Base-by-base conservation (phyloP, 2,888 invertebrate genomes). In the Macaria notata region DNA sequence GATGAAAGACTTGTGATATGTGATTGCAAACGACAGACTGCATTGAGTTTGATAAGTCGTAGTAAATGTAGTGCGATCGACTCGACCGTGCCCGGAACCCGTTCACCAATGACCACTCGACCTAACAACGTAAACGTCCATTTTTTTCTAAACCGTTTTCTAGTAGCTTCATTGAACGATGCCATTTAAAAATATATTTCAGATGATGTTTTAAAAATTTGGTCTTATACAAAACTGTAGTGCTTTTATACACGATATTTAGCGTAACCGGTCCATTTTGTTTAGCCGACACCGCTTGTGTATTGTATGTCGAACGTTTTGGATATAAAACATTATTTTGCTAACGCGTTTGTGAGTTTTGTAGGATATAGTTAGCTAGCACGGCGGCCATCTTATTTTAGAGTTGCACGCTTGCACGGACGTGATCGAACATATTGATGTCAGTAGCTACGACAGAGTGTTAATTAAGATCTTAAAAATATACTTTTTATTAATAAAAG, bases 121-220 rank as follows among this genome's bases (percentile, higher is more conserved):
- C 90, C 89, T 89, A 88, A 88, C 78, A 89, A 88, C 86, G 81
- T 73, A 87, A 87, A 91, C 91, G 91, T 91, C 91, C 91, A 91
- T 90, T 91, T 90, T 90, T 88, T 88, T 88, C 87, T 87, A 89
- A 84, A 75, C 85, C 68, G 67, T 73, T 86, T 88, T 89, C 83
- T 84, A 88, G 86, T 88, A 88, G 87, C 84, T 83, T 84, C 86
- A 82, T 81, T 79, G 75, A 19, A 77, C 81, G 31, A 83, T 77
- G 89, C 89, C 89, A 89, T 88, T 73, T 84, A 84, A 83, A 84
- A 84, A 72, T 88, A 89, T 88, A 87, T 90, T 88, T 89, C 86
- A 84, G 88, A 89, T 73, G 76, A 81, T 81, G 76, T 90, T 90
- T 90, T 82, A 73, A 80, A 36, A 79, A 83, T 84, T 87, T 81